A percentile compares a stretch with the other conserved stretches of the same genome.
These are phyloP conservation scores for Gallirallus australis DNA, from an alignment of 2,797 vertebrate species.

Conservation along the genomic window DNA sequence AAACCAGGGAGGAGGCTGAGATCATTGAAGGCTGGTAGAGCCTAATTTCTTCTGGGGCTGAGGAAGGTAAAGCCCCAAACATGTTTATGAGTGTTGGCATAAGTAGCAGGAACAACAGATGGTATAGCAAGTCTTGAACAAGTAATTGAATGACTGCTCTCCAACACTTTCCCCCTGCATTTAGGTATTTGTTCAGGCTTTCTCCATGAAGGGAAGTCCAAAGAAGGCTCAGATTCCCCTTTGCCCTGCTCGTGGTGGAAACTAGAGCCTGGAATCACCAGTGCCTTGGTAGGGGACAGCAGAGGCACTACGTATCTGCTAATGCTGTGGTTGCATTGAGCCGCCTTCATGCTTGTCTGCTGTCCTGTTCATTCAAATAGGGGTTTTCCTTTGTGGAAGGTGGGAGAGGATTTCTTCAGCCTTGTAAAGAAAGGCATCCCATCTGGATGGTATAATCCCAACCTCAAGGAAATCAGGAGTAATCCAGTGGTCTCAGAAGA, in stretches of 20 bases:
- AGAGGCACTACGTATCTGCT: neutral
- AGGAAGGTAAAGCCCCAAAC: neutral
- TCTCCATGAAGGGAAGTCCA: neutral
- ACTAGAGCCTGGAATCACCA: neutral
- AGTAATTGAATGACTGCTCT: neutral
- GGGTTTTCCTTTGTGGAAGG: neutral
- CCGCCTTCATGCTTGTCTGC: neutral
- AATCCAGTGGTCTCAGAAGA: neutral
- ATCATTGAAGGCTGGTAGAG: neutral
- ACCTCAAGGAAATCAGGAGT: neutral
- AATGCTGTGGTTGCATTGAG: neutral
- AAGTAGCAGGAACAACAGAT: neutral
- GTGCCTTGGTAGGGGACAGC: neutral
- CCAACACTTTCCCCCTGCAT: conserved; percentile 1
- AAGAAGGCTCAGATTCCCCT: neutral
- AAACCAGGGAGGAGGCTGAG: neutral
- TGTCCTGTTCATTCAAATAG: conserved; percentile 45
- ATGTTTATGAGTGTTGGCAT: neutral
- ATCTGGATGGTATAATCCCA: neutral
- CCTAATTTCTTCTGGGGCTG: neutral
- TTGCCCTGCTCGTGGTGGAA: neutral
- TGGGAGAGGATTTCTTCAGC: neutral
- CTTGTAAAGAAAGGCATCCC: neutral
- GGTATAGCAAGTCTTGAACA: neutral
- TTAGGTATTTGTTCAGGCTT: conserved; percentile 15